phyloP scores from a whole-genome alignment of 1,140 invertebrate species.

The Holotrichia oblita region DNA sequence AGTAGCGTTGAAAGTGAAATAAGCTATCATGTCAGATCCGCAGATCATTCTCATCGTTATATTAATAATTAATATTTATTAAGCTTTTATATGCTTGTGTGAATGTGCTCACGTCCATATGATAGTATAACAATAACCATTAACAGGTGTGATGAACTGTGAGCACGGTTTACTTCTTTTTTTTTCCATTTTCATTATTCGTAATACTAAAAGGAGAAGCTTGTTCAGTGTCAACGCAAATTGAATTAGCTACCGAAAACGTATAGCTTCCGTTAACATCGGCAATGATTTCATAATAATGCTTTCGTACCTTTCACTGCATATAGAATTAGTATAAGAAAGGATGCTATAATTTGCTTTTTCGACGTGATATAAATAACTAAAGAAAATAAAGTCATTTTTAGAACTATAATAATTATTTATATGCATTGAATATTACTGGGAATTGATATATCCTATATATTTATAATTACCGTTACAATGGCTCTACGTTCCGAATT shows the following conservation, averaged over 20 bases:
- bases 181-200: constrained; percentile 21
- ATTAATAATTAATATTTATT: constrained; percentile 4
- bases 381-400: no score
- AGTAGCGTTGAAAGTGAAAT: neutral
- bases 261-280: no score
- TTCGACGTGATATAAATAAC: no score
- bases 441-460: no score
- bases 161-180: neutral
- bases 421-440: no score
- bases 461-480: no score
- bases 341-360: no score
- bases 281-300: no score
- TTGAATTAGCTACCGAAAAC: neutral
- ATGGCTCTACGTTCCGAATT: no score
- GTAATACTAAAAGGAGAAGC: neutral
- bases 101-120: neutral
- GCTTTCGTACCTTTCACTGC: no score
- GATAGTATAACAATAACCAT: neutral
- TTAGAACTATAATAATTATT: no score
- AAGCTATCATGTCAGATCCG: neutral
- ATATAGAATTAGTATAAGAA: no score
- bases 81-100: neutral
- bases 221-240: neutral
- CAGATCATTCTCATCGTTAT: neutral
- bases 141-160: neutral